Conservation (phyloP, 2,113 vertebrate species). For the Ctenodactylus gundi region DNA sequence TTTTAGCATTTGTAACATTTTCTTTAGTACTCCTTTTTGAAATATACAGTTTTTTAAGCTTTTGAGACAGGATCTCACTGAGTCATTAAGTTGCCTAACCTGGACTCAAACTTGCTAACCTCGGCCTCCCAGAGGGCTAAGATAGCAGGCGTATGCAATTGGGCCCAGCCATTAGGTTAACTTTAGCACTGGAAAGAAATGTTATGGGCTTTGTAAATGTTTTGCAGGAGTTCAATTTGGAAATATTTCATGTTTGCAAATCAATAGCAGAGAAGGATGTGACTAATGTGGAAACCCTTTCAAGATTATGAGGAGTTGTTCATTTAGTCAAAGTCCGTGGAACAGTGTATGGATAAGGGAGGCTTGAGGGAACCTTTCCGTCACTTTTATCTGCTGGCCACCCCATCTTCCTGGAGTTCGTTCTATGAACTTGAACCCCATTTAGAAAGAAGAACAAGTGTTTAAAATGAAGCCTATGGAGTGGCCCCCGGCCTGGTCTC, state of each 20-base stretch:
- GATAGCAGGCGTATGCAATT: no score
- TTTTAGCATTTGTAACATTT: not conserved
- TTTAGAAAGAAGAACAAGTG: not conserved
- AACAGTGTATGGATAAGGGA: not conserved
- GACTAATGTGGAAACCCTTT: not conserved
- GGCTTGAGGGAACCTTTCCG: not conserved
- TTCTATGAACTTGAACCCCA: not conserved
- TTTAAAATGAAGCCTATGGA: not conserved
- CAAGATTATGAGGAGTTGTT: not conserved
- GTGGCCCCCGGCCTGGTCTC: not conserved
- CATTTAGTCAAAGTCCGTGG: no score
- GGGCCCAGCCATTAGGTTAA: no score
- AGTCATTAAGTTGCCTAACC: no score
- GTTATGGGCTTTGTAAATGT: not conserved
- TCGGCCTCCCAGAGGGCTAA: no score
- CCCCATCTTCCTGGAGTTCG: not conserved
- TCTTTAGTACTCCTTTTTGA: no score
- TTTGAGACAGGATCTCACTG: no score
- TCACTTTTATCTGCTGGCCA: not conserved
- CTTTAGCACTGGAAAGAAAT: conserved; percentile 14
- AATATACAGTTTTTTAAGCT: no score
- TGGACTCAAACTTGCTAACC: no score
- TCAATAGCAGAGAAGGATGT: not conserved
- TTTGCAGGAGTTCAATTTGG: not conserved
- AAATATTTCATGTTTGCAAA: not conserved